phyloP scores from a whole-genome alignment of 2,113 vertebrate species.

The Gracilinanus agilis region DNA sequence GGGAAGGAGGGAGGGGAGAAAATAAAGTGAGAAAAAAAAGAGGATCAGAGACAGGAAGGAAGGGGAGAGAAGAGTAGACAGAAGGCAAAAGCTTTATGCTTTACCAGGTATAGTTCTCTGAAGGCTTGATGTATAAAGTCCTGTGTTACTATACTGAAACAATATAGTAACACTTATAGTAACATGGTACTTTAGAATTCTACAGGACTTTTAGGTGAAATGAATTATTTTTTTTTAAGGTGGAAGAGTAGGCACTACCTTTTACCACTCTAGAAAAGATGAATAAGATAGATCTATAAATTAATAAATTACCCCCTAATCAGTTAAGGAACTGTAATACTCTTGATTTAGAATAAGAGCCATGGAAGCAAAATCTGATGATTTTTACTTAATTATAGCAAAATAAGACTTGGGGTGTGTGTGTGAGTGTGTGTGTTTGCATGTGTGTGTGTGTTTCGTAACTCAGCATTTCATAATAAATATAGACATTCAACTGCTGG shows the following conservation, averaged over 20 bases:
- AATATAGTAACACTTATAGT: slow-evolving; percentile 55
- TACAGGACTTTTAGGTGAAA: slow-evolving; percentile 53
- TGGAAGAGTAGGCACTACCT: background rate
- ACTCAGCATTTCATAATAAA: slow-evolving; percentile 71
- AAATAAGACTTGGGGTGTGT: slow-evolving; percentile 16
- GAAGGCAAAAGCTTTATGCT: background rate
- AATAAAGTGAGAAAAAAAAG: background rate
- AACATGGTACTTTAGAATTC: slow-evolving; percentile 70
- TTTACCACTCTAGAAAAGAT: slow-evolving; percentile 61
- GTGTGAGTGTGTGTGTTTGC: no score
- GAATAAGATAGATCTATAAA: slow-evolving; percentile 46
- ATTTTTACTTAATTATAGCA: slow-evolving; percentile 67
- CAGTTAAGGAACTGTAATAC: slow-evolving; percentile 38
- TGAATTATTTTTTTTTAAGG: slow-evolving; percentile 13
- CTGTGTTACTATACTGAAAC: background rate
- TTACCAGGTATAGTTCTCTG: background rate
- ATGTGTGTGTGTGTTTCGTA: slow-evolving; percentile 42
- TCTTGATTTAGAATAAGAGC: background rate
- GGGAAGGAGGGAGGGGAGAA: background rate
- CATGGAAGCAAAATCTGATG: background rate
- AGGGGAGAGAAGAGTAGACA: background rate
- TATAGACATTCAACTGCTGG: slow-evolving; percentile 75
- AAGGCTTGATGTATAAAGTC: background rate
- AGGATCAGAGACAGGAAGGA: rapidly evolving
- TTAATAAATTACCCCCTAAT: slow-evolving; percentile 32